Percentiles rank a stretch among this genome's conserved stretches.
These are phyloP conservation scores for Schizotus pectinicornis DNA, from an alignment of 2,888 invertebrate species.

Conservation along the genomic window DNA sequence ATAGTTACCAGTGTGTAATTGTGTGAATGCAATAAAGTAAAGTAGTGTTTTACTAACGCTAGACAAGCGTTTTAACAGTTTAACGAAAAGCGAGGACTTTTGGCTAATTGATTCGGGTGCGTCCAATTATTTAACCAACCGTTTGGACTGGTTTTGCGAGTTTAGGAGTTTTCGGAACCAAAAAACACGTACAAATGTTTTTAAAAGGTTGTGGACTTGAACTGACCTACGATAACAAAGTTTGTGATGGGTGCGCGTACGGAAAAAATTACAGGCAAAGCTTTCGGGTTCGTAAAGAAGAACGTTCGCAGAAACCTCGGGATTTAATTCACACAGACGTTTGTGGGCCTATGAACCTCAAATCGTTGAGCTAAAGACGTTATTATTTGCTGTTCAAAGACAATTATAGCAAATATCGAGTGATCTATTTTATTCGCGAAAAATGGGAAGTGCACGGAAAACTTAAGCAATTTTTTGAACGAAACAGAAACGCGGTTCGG, in stretches of 20 bases:
- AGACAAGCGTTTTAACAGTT: too few species aligned
- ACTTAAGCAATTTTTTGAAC: constrained; percentile 24
- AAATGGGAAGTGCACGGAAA: constrained; percentile 16
- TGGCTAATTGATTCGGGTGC: constrained; percentile 30
- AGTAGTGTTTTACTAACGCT: too few species aligned
- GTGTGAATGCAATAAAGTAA: too few species aligned
- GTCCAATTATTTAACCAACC: constrained; percentile 29
- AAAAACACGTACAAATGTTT: constrained; percentile 26
- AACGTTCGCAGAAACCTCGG: too few species aligned
- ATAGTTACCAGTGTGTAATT: too few species aligned
- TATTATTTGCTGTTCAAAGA: constrained; percentile 37
- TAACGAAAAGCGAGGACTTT: too few species aligned
- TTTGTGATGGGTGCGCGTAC: constrained; percentile 35
- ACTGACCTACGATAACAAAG: constrained; percentile 14
- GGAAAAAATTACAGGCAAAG: constrained; percentile 33
- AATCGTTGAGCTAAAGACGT: constrained; percentile 26
- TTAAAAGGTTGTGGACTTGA: constrained; percentile 21
- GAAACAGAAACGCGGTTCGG: constrained; percentile 27
- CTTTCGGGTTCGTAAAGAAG: constrained; percentile 24
- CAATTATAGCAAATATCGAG: constrained; percentile 25
- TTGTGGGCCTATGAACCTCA: constrained; percentile 28
- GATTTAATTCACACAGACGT: constrained; percentile 33
- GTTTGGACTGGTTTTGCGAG: constrained; percentile 21
- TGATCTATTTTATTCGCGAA: constrained; percentile 27
- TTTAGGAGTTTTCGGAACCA: constrained; percentile 22